A percentile compares a stretch with the other conserved stretches of the same genome.
Conservation (phyloP, 53 echinoderm and acorn worm species). For the Antedon mediterranea region DNA sequence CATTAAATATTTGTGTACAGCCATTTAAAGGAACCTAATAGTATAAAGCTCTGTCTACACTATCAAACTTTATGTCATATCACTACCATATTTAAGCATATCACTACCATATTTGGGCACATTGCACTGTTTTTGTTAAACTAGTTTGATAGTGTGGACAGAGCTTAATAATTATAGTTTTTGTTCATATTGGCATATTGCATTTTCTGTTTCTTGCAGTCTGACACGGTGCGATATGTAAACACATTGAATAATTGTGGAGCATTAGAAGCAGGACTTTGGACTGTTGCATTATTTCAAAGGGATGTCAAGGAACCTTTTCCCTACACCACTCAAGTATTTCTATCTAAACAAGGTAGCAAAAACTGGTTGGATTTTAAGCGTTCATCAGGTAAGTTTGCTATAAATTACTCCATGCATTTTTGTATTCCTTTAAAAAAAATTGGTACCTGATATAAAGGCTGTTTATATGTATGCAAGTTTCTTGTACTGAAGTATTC, state of each 20-base stretch:
- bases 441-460: no score
- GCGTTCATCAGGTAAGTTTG: background rate
- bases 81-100: no score
- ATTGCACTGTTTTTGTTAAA: no score
- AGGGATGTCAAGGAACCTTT: slow-evolving; percentile 74
- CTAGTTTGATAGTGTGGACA: no score
- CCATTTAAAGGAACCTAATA: background rate
- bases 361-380: slow-evolving; percentile 49
- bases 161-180: no score
- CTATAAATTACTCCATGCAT: no score
- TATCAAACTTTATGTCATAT: no score
- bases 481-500: no score
- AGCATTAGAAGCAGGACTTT: slow-evolving; percentile 68
- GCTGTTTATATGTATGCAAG: no score
- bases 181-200: background rate
- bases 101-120: no score
- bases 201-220: slow-evolving; percentile 21
- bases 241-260: slow-evolving; percentile 84
- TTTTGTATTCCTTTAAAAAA: no score
- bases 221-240: slow-evolving; percentile 86
- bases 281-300: slow-evolving; percentile 86
- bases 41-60: no score
- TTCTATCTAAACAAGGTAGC: slow-evolving; percentile 34
- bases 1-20: background rate
- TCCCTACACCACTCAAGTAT: slow-evolving; percentile 78